Conservation (phyloP, 2,797 vertebrate species). For the Muscicapa striata region DNA sequence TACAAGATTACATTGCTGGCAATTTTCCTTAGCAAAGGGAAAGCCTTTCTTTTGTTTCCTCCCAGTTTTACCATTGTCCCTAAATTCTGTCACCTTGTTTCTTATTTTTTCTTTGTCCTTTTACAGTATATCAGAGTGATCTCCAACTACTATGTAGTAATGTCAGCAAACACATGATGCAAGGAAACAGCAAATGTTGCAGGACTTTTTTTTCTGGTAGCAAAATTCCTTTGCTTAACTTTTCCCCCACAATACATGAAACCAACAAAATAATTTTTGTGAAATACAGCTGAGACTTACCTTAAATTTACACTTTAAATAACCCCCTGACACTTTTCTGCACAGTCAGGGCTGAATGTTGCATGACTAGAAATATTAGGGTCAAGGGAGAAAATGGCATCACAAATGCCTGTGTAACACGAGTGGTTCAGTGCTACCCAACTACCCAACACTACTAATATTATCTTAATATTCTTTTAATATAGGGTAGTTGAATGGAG, state of each 20-base stretch:
- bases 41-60: neutral
- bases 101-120: neutral
- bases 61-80: neutral
- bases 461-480: neutral
- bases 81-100: neutral
- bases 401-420: neutral
- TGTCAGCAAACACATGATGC: neutral
- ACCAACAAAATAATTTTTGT: neutral
- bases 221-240: neutral
- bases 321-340: neutral
- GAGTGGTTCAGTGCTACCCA: neutral
- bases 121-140: neutral
- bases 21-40: neutral
- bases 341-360: neutral
- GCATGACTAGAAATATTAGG: neutral
- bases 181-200: neutral
- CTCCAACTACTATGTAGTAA: neutral
- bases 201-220: neutral
- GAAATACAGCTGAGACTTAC: neutral
- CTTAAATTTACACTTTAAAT: neutral
- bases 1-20: neutral
- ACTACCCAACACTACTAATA: neutral
- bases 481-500: neutral
- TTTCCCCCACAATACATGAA: neutral
- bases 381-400: neutral